Conservation (phyloP, 2,888 invertebrate genomes). For the Parnassius mnemosyne region DNA sequence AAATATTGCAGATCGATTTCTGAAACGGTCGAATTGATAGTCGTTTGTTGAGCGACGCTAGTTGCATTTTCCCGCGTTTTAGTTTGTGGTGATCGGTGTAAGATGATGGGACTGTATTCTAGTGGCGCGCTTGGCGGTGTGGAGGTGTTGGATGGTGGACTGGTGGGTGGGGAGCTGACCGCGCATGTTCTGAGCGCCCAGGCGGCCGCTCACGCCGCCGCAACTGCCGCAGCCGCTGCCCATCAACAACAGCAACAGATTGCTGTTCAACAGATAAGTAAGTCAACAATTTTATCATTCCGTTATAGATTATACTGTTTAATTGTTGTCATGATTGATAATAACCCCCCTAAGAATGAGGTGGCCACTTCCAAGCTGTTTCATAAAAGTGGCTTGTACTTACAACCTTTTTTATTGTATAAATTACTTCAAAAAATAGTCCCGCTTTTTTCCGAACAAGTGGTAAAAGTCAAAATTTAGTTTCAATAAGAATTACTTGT, state of each 20-base stretch:
- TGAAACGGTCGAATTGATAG: slow-evolving; percentile 28
- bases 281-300: slow-evolving; percentile 38
- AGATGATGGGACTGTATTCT: slow-evolving; percentile 75
- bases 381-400: too few species aligned
- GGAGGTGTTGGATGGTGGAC: slow-evolving; percentile 68
- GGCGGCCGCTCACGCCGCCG: slow-evolving; percentile 75
- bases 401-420: too few species aligned
- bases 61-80: slow-evolving; percentile 30
- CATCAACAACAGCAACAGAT: slow-evolving; percentile 64
- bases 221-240: slow-evolving; percentile 63
- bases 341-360: too few species aligned
- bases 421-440: too few species aligned
- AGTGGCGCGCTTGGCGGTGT: slow-evolving; percentile 80
- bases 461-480: too few species aligned
- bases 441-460: too few species aligned
- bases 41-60: slow-evolving; percentile 32
- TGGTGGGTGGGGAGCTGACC: slow-evolving; percentile 68
- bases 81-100: slow-evolving; percentile 36
- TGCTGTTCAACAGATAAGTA: slow-evolving; percentile 69
- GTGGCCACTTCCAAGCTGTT: too few species aligned
- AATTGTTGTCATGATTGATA: too few species aligned
- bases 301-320: too few species aligned
- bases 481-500: too few species aligned
- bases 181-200: slow-evolving; percentile 71
- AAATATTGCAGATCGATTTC: slow-evolving; percentile 19